phyloP scores from a whole-genome alignment of 2,888 invertebrate genomes.

The Oeneis ivallda region DNA sequence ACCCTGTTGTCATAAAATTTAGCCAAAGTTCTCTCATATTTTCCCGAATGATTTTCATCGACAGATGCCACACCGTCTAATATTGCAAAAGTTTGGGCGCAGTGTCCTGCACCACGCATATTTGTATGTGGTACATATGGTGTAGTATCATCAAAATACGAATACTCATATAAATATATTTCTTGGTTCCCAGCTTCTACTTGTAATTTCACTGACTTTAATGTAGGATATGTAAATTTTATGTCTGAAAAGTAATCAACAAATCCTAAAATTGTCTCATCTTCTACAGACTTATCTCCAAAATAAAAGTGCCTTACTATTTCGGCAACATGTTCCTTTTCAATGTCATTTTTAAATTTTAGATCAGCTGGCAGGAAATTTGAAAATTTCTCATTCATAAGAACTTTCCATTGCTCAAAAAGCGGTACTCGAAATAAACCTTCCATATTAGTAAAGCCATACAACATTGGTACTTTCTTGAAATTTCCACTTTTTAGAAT shows the following conservation, averaged over 20 bases:
- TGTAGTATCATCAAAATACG: constrained; percentile 46
- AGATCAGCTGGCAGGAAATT: constrained; percentile 59
- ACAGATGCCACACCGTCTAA: constrained; percentile 42
- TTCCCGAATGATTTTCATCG: constrained; percentile 38
- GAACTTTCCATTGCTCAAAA: constrained; percentile 48
- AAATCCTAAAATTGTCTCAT: constrained; percentile 40
- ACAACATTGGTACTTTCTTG: constrained; percentile 51
- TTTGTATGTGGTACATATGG: constrained; percentile 46
- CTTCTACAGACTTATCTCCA: constrained; percentile 44
- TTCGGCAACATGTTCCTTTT: constrained; percentile 49
- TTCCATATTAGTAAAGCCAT: constrained; percentile 53
- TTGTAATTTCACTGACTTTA: constrained; percentile 46
- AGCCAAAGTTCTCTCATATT: constrained; percentile 43
- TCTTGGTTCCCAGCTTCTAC: constrained; percentile 42
- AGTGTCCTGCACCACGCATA: constrained; percentile 50
- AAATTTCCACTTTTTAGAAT: constrained; percentile 47
- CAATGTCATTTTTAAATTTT: constrained; percentile 47
- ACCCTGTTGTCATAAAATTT: constrained; percentile 41
- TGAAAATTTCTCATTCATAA: constrained; percentile 59
- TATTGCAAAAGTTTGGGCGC: constrained; percentile 47
- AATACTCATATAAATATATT: constrained; percentile 54
- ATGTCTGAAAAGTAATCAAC: constrained; percentile 56
- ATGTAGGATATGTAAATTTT: constrained; percentile 45
- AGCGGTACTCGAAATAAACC: constrained; percentile 45
- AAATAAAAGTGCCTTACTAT: constrained; percentile 53